A percentile compares a stretch with the other conserved stretches of the same genome.
phyloP scores from a whole-genome alignment of 2,797 vertebrate species.

The Bradypodion pumilum region DNA sequence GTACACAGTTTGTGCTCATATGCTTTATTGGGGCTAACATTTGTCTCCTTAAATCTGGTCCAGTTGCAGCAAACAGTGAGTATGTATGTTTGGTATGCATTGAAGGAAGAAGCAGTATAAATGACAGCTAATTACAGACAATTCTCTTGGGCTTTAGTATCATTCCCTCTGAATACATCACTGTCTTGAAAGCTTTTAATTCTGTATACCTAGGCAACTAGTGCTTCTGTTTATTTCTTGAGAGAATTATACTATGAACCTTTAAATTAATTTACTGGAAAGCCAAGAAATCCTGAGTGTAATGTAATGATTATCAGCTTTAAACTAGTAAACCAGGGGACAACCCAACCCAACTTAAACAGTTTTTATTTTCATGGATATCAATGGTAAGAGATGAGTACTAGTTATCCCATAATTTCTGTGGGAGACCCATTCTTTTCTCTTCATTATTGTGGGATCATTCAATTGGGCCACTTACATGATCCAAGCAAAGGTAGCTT shows the following conservation, averaged over 20 bases:
- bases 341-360: conserved; percentile 34
- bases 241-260: conserved; percentile 59
- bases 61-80: conserved; percentile 62
- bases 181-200: conserved; percentile 56
- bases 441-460: neutral
- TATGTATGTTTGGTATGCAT: conserved; percentile 62
- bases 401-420: neutral
- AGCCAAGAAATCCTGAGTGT: conserved; percentile 59
- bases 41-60: conserved; percentile 35
- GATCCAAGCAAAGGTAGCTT: neutral
- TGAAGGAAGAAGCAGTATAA: conserved; percentile 65
- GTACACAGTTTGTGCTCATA: neutral
- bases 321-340: conserved; percentile 57
- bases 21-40: neutral
- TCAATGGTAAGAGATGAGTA: neutral
- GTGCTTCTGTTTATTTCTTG: conserved; percentile 49
- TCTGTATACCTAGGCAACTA: conserved; percentile 40
- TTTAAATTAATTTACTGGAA: conserved; percentile 61
- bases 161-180: conserved; percentile 52
- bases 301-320: conserved; percentile 56
- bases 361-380: conserved; percentile 42
- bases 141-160: conserved; percentile 65
- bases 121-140: conserved; percentile 71
- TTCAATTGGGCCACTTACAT: neutral
- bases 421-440: neutral